Base-by-base conservation (phyloP, 1,140 invertebrate species). In the Rhyzopertha dominica region DNA sequence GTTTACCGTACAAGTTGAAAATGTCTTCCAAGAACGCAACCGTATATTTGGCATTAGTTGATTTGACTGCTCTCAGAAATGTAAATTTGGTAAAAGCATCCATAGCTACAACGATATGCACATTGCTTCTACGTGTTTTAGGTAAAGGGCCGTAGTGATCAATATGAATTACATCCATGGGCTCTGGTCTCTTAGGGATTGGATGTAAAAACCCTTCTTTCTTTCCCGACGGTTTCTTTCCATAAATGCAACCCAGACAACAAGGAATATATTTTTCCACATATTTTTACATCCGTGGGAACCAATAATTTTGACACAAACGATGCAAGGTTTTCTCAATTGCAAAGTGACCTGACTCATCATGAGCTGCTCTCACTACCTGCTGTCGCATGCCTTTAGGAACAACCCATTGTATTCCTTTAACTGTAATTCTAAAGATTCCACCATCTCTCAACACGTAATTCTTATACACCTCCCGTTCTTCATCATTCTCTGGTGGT, bases 301-400 rank as follows among this genome's bases (percentile, higher is more conserved):
- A 63, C 52, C 56, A 59, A 47, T 59, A 62, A 25, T 52, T 24
- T 22, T 45, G 37, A 7, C 45, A 32, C 2, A 65, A 31, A 12
- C 57, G 47, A 4, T 47, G 22, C 10, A 61, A 31, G 0, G 56
- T 62, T 35, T 54, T 62, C 12, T 53, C 51, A 2, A 53, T 36
- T 5, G 48, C 51, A 22, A 53, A 50, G 43, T 62, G 59, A 8
- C 61, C 58, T 8, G 54, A 52, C 5, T 65, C 63, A 17, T 65
- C 57, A 30, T 66, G 61, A 25, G 51, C 58, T 5, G 51, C 36
- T 29, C 53, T 47, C 0, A 60, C 32, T 2, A 63, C 47, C 25
- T 63, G 49, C 43, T 54, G 56, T 7, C 61, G 26, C 0, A 45
- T 49, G n/a, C 30, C 39, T 30, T 32, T 29, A 5, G 59, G 61